These are phyloP conservation scores for Ricordea florida DNA, from an alignment of 92 coral and sea anemone genomes.

Conservation along the genomic window DNA sequence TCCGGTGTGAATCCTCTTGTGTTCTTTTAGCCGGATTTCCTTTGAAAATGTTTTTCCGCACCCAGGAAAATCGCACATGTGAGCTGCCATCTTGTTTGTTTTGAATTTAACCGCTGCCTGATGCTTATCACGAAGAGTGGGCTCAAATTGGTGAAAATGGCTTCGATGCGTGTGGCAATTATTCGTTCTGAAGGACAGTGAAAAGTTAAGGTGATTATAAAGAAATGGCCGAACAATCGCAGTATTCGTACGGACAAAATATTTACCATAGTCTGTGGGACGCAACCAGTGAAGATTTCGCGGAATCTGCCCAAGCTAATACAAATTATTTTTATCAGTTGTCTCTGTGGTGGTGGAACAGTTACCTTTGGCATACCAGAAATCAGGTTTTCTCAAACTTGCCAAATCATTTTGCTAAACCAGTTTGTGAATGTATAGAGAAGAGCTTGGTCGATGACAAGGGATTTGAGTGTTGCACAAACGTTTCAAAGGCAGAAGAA, in stretches of 20 bases:
- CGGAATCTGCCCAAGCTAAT: constrained; percentile 19
- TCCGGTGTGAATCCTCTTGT: constrained; percentile 88
- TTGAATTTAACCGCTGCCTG: constrained; percentile 16
- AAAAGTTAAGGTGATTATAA: neutral
- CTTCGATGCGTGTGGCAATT: neutral
- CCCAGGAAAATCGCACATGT: constrained; percentile 68
- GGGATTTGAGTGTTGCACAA: constrained; percentile 15
- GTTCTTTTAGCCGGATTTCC: constrained; percentile 61
- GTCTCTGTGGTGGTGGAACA: constrained; percentile 70
- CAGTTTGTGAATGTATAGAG: constrained; percentile 35
- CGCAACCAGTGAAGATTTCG: constrained; percentile 1
- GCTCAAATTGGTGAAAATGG: neutral
- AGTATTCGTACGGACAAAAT: neutral
- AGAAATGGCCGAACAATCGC: neutral
- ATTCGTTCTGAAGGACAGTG: neutral
- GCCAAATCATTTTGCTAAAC: constrained; percentile 3
- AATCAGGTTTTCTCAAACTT: constrained; percentile 8
- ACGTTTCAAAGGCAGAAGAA: neutral
- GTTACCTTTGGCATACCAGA: neutral
- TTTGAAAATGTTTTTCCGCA: constrained; percentile 81
- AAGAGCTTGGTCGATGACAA: neutral
- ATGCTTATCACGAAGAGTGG: neutral
- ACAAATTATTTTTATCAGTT: constrained; percentile 53
- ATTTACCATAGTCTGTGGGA: neutral
- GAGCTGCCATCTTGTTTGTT: constrained; percentile 81